A percentile compares a stretch with the other conserved stretches of the same genome.
These are phyloP conservation scores for Cydia splendana DNA, from an alignment of 1,140 invertebrate species.

Conservation along the genomic window DNA sequence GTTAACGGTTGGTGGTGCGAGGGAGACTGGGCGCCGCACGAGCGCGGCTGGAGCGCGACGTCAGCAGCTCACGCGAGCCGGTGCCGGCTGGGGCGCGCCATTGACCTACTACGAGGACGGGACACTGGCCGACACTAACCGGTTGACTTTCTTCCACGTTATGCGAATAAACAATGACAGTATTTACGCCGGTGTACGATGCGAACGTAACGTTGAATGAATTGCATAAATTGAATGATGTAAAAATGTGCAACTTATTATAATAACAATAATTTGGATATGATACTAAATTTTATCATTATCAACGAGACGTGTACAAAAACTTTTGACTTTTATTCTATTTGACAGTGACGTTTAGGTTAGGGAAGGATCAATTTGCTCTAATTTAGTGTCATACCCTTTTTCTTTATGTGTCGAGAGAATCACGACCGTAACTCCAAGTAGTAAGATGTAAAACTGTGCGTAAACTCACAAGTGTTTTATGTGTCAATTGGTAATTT, in stretches of 20 bases:
- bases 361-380: not conserved
- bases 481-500: not conserved
- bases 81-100: slow-evolving; percentile 60
- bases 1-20: slow-evolving; percentile 19
- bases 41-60: slow-evolving; percentile 52
- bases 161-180: slow-evolving; percentile 53
- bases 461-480: not conserved
- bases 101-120: slow-evolving; percentile 66
- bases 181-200: slow-evolving; percentile 44
- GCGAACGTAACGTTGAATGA: slow-evolving; percentile 18
- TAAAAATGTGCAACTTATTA: slow-evolving; percentile 27
- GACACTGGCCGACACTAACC: slow-evolving; percentile 36
- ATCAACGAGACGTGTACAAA: not conserved
- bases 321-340: slow-evolving; percentile 1
- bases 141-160: slow-evolving; percentile 69
- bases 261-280: slow-evolving; percentile 3
- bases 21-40: slow-evolving; percentile 35
- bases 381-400: not conserved
- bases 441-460: not conserved
- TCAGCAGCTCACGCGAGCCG: slow-evolving; percentile 57
- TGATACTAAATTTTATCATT: not conserved
- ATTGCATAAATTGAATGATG: slow-evolving; percentile 23
- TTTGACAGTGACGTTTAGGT: slow-evolving; percentile 19
- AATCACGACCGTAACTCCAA: not conserved
- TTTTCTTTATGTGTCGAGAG: not conserved